Evolutionary conservation across 2,797 vertebrate species (phyloP), one percentile per base, ranked within the genome.

Genomic region (Phoebastria nigripes): DNA sequence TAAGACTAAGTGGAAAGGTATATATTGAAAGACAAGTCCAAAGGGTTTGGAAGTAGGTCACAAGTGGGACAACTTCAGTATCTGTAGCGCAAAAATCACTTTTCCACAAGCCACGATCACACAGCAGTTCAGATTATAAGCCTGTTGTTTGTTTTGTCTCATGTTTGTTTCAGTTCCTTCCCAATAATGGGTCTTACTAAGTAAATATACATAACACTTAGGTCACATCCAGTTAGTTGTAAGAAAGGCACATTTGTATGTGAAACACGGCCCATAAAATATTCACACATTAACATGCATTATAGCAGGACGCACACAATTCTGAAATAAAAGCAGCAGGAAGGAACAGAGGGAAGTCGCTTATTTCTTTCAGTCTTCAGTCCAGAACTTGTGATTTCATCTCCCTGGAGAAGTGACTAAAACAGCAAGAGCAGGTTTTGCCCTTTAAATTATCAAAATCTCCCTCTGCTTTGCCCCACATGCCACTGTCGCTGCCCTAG

Each of bases 281-380:
- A 92, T 17, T 87, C 86, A 80, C 63, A 72, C 61, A 19, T 11
- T 74, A 65, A 78, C 82, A 66, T 41, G 20, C 31, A 21, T 47
- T 85, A 49, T 1, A 91, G 81, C 92, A 94, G 93, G 90, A 96
- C 87, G 90, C 84, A 58, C 24, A 37, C 54, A 69, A 69, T 49
- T 78, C 52, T 26, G 76, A 83, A 94, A 95, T 81, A 82, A 90
- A 94, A 91, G 80, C 79, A 87, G 82, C 93, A 94, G 93, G 96
- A 97, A 96, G 95, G 92, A 96, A 96, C 74, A 62, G 42, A 70
- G 28, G 95, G 90, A 97, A 96, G 62, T 66, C 51, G 56, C 56
- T 90, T 56, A 62, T 71, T 95, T 93, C 87, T 95, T 80, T 82
- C 81, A 76, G 77, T 63, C 69, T 69, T 90, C 66, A 73, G 77